These are phyloP conservation scores for Glandiceps talaboti DNA, from an alignment of 53 echinoderm and acorn worm genomes.

Conservation along the genomic window DNA sequence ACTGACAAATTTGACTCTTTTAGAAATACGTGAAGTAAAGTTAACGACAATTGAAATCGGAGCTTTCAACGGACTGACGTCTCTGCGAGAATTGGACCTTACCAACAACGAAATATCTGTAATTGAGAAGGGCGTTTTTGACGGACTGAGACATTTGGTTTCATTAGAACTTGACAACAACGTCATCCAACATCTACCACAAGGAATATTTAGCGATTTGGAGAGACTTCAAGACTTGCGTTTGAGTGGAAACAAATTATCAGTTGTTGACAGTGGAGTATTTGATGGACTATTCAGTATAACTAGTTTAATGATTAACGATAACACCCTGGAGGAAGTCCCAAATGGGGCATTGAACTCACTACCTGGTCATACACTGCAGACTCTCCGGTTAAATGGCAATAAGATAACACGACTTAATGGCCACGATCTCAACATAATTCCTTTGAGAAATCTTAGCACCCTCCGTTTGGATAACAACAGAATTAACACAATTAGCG, in stretches of 20 bases:
- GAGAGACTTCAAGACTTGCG: neutral
- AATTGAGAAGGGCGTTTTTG: neutral
- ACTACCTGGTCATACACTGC: neutral
- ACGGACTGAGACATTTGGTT: neutral
- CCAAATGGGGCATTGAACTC: neutral
- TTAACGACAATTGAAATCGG: neutral
- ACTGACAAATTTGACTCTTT: neutral
- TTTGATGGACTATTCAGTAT: neutral
- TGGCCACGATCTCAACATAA: neutral
- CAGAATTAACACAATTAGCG: neutral
- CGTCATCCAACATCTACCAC: neutral
- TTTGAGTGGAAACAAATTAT: neutral
- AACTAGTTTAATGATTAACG: neutral
- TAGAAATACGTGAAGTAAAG: neutral
- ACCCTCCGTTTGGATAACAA: neutral
- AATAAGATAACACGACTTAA: neutral
- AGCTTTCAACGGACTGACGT: neutral
- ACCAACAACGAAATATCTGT: neutral
- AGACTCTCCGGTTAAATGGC: neutral
- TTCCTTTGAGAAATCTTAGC: neutral
- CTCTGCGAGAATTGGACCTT: neutral
- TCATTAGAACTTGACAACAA: neutral
- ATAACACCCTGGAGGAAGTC: neutral
- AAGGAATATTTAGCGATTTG: neutral
- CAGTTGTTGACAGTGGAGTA: neutral